Base-by-base conservation (phyloP, 2,113 vertebrate genomes). In the Centropus unirufus region DNA sequence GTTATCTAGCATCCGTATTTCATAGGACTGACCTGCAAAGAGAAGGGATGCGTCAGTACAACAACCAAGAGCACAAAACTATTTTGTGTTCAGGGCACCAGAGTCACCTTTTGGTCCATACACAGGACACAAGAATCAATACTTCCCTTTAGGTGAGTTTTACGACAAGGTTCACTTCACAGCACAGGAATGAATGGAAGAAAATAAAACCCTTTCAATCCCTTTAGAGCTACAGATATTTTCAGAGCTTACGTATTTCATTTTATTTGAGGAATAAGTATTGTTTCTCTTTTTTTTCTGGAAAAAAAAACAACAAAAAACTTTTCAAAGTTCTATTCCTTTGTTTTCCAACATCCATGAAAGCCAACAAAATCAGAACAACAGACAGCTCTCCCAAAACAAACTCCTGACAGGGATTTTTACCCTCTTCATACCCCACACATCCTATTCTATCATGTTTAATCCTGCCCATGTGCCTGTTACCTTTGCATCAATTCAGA, bases 1-100 rank as follows among this genome's bases (percentile, higher is more conserved):
- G 97, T 99, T 99, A 98, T 99, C 99, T 89, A 99, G 98, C 98
- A 99, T 98, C 85, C 99, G 98, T 93, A 99, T 98, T 98, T 99
- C 99, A 7, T 99, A 99, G 96, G 99, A 99, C 97, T 99, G 99
- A 98, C 99, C 99, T 99, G 97, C 67, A 76, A 81, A 90, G 89
- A 96, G 34, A 87, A 73, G 19, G 18, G 18, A 1, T 15, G 9
- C 27, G 47, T 83, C 30, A 73, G 54, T 12, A 34, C 17, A 47
- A 61, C 8, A 77, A 55, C 23, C 23, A 8, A 36, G 21, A 91
- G 34, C 34, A 84, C 39, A 72, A 84, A 47, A 44, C 6, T 42
- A 10, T 21, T 68, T 49, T 11, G 17, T 30, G 24, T 46, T 79
- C 40, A 58, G 32, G 8, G 39, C 36, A 83, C 23, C 29, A 42